Percentiles rank a stretch among this genome's conserved stretches.
Conservation (phyloP, 2,113 vertebrate species). For the Rhipidura dahli region DNA sequence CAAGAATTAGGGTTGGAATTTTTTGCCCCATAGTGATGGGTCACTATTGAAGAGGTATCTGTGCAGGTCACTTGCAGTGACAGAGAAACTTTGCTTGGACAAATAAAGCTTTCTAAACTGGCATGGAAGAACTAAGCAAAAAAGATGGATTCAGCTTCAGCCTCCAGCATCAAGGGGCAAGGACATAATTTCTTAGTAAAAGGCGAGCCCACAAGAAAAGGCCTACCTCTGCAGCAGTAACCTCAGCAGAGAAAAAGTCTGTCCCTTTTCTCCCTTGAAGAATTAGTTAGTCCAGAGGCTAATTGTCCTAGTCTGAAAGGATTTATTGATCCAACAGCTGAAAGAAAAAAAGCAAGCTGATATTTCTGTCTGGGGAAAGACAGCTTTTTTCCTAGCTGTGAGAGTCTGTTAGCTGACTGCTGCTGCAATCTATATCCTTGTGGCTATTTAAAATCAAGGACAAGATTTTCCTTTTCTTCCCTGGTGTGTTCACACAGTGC, state of each 20-base stretch:
- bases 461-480: constrained; percentile 40
- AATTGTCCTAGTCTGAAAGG: constrained; percentile 50
- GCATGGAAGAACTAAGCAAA: neutral
- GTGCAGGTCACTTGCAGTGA: neutral
- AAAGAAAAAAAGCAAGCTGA: constrained; percentile 23
- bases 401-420: constrained; percentile 11
- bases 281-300: constrained; percentile 19
- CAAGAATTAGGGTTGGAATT: neutral
- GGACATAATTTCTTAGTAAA: neutral
- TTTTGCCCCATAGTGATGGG: neutral
- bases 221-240: neutral
- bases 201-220: neutral
- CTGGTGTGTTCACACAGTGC: neutral
- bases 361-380: constrained; percentile 66
- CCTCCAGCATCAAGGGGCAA: neutral
- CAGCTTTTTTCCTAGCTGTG: constrained; percentile 48
- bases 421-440: constrained; percentile 47
- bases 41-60: neutral
- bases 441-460: constrained; percentile 37
- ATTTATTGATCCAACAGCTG: constrained; percentile 57
- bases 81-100: neutral
- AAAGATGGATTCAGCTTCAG: neutral
- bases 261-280: neutral
- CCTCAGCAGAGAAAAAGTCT: neutral
- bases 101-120: neutral